Conservation (phyloP, 2,797 vertebrate species). For the Paramormyrops hopkinsi region DNA sequence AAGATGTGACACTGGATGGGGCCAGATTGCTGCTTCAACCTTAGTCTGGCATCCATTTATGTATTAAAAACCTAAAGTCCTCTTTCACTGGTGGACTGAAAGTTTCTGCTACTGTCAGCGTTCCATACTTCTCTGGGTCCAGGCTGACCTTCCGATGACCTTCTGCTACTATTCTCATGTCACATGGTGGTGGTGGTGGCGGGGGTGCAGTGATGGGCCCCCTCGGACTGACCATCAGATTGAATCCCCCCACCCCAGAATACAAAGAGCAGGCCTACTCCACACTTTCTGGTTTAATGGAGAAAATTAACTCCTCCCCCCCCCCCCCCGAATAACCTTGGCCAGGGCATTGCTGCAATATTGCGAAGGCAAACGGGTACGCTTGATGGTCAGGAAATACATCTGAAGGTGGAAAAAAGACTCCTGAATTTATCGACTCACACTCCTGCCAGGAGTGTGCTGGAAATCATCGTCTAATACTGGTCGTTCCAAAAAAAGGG, state of each 20-base stretch:
- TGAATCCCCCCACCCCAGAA: neutral
- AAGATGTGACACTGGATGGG: neutral
- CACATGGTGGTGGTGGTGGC: neutral
- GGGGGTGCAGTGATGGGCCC: neutral
- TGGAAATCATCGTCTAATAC: neutral
- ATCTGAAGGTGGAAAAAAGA: neutral
- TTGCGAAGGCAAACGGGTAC: neutral
- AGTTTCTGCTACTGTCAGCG: neutral
- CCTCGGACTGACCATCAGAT: neutral
- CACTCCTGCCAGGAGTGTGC: neutral
- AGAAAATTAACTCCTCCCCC: neutral
- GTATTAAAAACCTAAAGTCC: neutral
- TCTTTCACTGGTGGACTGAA: neutral
- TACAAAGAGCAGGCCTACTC: neutral
- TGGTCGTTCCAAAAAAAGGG: slow-evolving; percentile 22
- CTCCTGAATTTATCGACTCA: neutral
- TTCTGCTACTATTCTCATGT: neutral
- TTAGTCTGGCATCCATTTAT: neutral
- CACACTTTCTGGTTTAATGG: neutral
- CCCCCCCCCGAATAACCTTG: neutral
- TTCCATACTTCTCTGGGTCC: neutral
- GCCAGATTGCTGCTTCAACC: neutral
- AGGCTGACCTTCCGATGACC: neutral
- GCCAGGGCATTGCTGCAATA: neutral
- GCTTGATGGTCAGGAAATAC: neutral